A percentile compares a stretch with the other conserved stretches of the same genome.
Evolutionary conservation across 2,113 vertebrate species (phyloP).

Genomic region (Noctilio leporinus): DNA sequence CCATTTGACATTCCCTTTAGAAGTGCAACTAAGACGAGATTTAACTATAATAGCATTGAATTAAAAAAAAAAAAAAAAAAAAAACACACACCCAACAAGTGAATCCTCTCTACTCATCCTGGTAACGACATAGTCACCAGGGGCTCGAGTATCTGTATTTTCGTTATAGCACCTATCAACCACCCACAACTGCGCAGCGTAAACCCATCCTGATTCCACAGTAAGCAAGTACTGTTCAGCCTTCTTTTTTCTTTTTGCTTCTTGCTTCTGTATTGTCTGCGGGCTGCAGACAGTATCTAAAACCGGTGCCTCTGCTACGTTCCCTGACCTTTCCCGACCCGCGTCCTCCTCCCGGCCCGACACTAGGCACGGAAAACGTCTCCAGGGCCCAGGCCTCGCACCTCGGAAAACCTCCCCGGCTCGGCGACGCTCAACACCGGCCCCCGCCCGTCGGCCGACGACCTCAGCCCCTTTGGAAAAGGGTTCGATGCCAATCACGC

Average conservation of each 20-base stretch:
- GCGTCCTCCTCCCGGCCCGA: conserved; percentile 40
- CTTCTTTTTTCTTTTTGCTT: background rate
- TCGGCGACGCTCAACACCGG: too few relatives aligned
- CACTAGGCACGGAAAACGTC: too few relatives aligned
- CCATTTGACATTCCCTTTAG: background rate
- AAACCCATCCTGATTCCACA: background rate
- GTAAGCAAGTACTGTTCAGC: background rate
- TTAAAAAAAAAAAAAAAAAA: background rate
- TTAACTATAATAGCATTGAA: background rate
- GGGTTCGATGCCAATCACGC: too few relatives aligned
- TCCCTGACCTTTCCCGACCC: conserved; percentile 26
- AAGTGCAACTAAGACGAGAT: background rate
- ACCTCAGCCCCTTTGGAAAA: too few relatives aligned
- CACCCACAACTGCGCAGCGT: background rate
- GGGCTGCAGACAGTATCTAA: background rate
- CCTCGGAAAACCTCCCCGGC: too few relatives aligned
- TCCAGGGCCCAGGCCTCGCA: too few relatives aligned
- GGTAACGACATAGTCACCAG: background rate
- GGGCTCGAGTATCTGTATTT: background rate
- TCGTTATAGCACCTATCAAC: background rate
- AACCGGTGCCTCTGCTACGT: background rate
- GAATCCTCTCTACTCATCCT: background rate
- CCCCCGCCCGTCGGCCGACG: too few relatives aligned
- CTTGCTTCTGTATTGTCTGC: background rate
- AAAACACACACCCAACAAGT: background rate